Conservation (phyloP, 1,140 invertebrate species). For the Drosophila gunungcola region DNA sequence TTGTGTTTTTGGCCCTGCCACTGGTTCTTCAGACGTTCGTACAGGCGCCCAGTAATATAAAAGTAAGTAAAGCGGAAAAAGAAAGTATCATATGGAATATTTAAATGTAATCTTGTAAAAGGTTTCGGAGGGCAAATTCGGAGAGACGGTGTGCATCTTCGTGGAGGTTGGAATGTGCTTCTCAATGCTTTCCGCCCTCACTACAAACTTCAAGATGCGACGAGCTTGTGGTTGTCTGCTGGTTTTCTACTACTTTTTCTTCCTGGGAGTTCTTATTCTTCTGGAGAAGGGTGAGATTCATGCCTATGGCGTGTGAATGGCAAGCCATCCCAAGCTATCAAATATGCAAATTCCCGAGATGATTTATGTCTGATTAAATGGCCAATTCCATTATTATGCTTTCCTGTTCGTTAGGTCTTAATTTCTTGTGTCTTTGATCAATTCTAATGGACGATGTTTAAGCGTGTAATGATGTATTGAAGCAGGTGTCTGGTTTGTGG, state of each 20-base stretch:
- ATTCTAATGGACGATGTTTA: constrained; percentile 36
- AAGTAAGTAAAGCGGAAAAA: background rate
- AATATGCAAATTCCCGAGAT: constrained; percentile 32
- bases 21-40: background rate
- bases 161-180: constrained; percentile 24
- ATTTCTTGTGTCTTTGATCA: constrained; percentile 23
- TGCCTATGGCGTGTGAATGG: constrained; percentile 11
- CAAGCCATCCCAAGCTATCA: background rate
- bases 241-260: constrained; percentile 20
- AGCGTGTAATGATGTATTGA: constrained; percentile 34
- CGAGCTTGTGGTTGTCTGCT: constrained; percentile 18
- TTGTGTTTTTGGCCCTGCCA: constrained; percentile 23
- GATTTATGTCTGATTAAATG: constrained; percentile 47
- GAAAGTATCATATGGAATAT: no score
- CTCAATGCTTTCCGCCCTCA: constrained; percentile 8
- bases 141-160: constrained; percentile 30
- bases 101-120: background rate
- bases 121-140: constrained; percentile 3
- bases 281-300: constrained; percentile 8
- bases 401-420: constrained; percentile 32
- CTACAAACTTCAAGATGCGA: constrained; percentile 32
- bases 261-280: background rate
- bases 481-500: constrained; percentile 19
- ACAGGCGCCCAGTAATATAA: rapidly evolving
- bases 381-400: constrained; percentile 21